A percentile compares a stretch with the other conserved stretches of the same genome.
Conservation (phyloP, 2,888 invertebrate genomes). For the Athalia cordata region DNA sequence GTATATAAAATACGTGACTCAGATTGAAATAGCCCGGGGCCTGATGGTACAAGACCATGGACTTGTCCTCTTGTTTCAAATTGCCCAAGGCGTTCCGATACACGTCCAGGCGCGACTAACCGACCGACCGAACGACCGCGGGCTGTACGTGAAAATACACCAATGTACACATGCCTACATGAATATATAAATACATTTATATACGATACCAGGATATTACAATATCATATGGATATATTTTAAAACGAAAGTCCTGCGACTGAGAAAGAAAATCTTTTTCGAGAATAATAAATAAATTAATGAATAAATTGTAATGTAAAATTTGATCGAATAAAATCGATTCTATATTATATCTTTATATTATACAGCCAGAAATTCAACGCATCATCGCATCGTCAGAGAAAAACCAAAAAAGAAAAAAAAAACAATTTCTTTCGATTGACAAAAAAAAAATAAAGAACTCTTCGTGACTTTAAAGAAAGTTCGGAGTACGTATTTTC, state of each 20-base stretch:
- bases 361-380: too few relatives aligned
- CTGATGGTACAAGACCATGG: conserved; percentile 40
- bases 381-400: too few relatives aligned
- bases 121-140: too few relatives aligned
- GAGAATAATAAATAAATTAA: too few relatives aligned
- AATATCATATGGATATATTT: background rate
- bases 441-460: too few relatives aligned
- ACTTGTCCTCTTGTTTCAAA: conserved; percentile 33
- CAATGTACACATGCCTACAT: background rate
- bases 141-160: background rate
- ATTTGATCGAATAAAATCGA: too few relatives aligned
- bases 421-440: too few relatives aligned
- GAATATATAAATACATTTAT: background rate
- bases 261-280: background rate
- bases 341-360: too few relatives aligned
- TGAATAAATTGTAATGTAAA: too few relatives aligned
- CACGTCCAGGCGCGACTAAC: background rate
- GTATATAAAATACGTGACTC: conserved; percentile 30
- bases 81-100: conserved; percentile 3
- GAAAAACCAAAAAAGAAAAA: too few relatives aligned
- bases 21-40: conserved; percentile 18
- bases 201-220: background rate
- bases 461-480: background rate
- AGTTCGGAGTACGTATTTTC: conserved; percentile 4
- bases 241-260: background rate